Base-by-base conservation (phyloP, 2,888 invertebrate species). In the Cristatella mucedo region DNA sequence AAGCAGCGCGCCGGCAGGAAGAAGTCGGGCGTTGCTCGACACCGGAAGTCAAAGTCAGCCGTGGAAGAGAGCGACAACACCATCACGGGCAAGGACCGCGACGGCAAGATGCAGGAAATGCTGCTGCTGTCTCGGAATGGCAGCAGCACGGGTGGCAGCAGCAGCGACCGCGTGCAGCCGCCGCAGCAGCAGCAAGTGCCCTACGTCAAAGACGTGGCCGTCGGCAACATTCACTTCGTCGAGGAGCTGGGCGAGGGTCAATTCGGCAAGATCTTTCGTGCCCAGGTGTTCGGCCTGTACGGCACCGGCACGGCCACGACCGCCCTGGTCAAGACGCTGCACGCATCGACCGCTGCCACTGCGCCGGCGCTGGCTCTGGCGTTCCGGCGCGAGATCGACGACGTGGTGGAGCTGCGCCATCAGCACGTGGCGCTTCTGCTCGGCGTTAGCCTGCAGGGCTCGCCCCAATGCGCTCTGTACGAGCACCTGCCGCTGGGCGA, bases 211-310 rank as follows among this genome's bases (percentile, higher is more conserved):
- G 87, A 89, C 54, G 86, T 84, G 60, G 79, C 82, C 0, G 70
- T 85, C 44, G 77, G 80, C 43, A 81, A 83, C 63, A 80, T 63
- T 38, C 53, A 56, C 33, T 59, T 59, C 48, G 36, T 54, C 42
- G 54, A 61, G 44, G 59, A 62, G 42, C 47, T 64, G 11, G 62
- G 64, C 9, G 61, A 60, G 44, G 62, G 95, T 9, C 87, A 89
- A 21, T 95, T 91, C 65, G 93, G 93, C 66, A 89, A 86, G 71
- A 91, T 93, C 0, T 95, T 86, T 64, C 87, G 87, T 68, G 93
- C 91, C 1, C 85, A 89, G 61, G 69, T 91, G 40, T 68, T 74
- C 19, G 65, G 63, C 7, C 47, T 59, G 34, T 56, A 55, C 44
- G 57, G 59, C 1, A 61, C 57, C 37, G 56, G 53, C 44, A 53